Evolutionary conservation across 2,888 invertebrate species (phyloP).

Genomic region (Polydesmus complanatus): DNA sequence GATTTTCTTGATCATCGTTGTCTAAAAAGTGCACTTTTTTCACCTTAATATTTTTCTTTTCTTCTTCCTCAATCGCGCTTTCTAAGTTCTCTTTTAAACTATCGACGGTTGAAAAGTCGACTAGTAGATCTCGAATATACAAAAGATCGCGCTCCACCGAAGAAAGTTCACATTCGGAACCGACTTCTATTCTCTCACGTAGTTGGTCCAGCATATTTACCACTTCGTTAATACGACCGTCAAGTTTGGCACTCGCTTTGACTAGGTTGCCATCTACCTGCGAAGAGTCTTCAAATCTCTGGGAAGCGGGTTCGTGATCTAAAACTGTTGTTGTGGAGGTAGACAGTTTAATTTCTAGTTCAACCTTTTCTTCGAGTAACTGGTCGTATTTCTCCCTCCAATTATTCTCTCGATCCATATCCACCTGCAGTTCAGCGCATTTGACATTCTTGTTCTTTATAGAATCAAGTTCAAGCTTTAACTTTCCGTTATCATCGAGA

Average conservation of each 20-base stretch:
- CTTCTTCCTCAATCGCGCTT: not conserved
- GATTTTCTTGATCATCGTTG: no score
- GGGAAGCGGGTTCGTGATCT: not conserved
- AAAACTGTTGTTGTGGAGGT: not conserved
- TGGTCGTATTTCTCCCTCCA: slow-evolving; percentile 12
- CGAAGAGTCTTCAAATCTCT: not conserved
- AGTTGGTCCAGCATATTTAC: not conserved
- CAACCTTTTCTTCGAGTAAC: slow-evolving; percentile 10
- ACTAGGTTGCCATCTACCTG: not conserved
- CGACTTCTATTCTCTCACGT: not conserved
- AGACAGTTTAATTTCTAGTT: not conserved
- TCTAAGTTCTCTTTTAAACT: not conserved
- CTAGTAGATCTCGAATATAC: not conserved
- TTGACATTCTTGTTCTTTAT: not conserved
- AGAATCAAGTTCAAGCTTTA: not conserved
- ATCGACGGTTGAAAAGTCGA: not conserved
- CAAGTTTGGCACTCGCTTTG: not conserved
- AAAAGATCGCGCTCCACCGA: not conserved
- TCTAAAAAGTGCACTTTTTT: not conserved
- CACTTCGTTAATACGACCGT: not conserved
- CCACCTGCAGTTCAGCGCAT: not conserved
- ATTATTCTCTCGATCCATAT: not conserved
- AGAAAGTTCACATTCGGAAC: not conserved
- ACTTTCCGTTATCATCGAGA: not conserved
- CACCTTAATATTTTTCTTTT: slow-evolving; percentile 3